These are phyloP conservation scores for Aptenodytes forsteri DNA, from an alignment of 2,113 vertebrate species.

Conservation along the genomic window DNA sequence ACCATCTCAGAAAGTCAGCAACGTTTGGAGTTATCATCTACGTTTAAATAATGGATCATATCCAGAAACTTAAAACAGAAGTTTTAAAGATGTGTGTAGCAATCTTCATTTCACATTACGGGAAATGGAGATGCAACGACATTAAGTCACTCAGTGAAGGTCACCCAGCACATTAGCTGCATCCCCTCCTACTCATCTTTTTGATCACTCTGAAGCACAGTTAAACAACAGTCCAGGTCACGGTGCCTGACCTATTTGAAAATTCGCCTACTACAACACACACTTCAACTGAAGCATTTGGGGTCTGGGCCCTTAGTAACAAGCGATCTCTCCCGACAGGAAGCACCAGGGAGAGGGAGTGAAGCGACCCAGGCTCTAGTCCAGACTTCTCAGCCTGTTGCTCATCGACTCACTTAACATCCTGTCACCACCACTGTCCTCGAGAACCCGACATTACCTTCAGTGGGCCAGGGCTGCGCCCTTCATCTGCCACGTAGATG, in stretches of 20 bases:
- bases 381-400: neutral
- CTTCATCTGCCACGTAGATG: neutral
- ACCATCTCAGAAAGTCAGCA: neutral
- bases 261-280: neutral
- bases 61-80: neutral
- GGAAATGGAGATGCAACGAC: neutral
- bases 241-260: neutral
- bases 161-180: neutral
- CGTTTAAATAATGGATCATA: neutral
- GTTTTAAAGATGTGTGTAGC: neutral
- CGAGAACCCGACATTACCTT: neutral
- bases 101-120: neutral
- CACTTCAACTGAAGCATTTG: neutral
- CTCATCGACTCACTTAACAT: neutral
- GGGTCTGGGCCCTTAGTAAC: neutral
- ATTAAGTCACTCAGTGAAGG: neutral
- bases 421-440: neutral
- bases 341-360: neutral
- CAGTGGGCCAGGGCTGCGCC: accelerated
- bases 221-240: neutral
- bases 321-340: neutral
- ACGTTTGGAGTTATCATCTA: neutral
- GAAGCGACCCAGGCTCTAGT: neutral
- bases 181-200: conserved; percentile 5
- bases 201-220: neutral